Evolutionary conservation across 2,113 vertebrate genomes (phyloP), one percentile per base, ranked within the genome.

Genomic region (Apeltes quadracus): DNA sequence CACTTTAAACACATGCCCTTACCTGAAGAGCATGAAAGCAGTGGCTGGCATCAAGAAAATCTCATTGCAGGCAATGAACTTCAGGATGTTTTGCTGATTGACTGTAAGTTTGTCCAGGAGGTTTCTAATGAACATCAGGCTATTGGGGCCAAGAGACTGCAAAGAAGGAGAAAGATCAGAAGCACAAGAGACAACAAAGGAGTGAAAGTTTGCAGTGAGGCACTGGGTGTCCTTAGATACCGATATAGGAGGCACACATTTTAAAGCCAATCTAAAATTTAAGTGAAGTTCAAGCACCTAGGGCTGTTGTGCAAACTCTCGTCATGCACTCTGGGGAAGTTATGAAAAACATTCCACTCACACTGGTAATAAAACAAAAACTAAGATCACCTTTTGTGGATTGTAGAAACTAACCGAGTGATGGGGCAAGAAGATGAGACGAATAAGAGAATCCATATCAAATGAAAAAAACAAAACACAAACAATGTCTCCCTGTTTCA

Each of bases 1-100:
- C 10, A 55, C 20, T 23, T 1, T 0, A 53, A 5, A 68, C 14
- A 13, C 7, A 11, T 23, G 43, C 25, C 6, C 38, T 87, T 93
- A 98, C 98, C 97, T 99, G 92, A 99, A 96, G 12, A 99, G 96
- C 97, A 99, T 98, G 86, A 99, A 99, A 79, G 96, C 94, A 11
- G 97, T 98, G 66, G 98, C 97, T 46, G 98, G 98, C 98, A 99
- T 99, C 88, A 99, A 90, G 84, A 98, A 98, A 73, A 99, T 99
- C 93, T 99, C 98, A 88, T 98, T 98, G 88, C 97, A 99, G 86
- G 98, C 98, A 50, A 98, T 96, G 82, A 99, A 98, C 92, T 99
- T 99, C 58, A 99, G 91, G 85, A 99, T 98, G 88, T 98, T 99
- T 89, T 98, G 98, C 88, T 99, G 98, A 91, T 99, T 99, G 86